Base-by-base conservation (phyloP, 2,113 vertebrate genomes). In the Antechinus flavipes region DNA sequence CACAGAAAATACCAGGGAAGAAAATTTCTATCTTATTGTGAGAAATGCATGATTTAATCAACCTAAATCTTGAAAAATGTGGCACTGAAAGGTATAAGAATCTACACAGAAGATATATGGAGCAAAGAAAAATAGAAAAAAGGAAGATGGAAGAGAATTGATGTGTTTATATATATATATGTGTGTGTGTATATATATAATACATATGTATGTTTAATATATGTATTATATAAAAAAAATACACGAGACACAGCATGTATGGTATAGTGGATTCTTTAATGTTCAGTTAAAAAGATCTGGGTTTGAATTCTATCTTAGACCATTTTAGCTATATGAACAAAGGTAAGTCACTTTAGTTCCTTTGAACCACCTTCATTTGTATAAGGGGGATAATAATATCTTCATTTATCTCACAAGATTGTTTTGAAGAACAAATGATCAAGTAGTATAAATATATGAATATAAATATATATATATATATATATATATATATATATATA, bases 41-140 rank as follows among this genome's bases (percentile, higher is more conserved):
- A 76, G 25, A 93, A 27, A 24, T 25, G 35, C 3, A 76, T 6
- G 55, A 91, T 4, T 94, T 89, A 92, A 42, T 25, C n/a, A 92
- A 14, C 49, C 12, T 50, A 93, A 92, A 54, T 94, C 54, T 94
- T 90, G 19, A 92, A 96, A 95, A 92, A 3, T 89, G 10, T 30
- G 27, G 89, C 46, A 54, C 3, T 61, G 35, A 89, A 95, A n/a
- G 93, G 53, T 26, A 1, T 55, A 27, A 92, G 46, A 14, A 9
- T 93, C 54, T 91, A 93, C 10, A 92, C 22, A 84, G 56, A 96
- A 58, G 53, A 93, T 90, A 93, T 94, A 47, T 2, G 50, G 56
- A 27, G 27, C 24, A 93, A 84, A 54, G 42, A 54, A 49, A 92
- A 52, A 94, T 89, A 58, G 56, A 8, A 3, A 27, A 42, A 6